Evolutionary conservation across 2,113 vertebrate species (phyloP).

Genomic region (Mugil cephalus): DNA sequence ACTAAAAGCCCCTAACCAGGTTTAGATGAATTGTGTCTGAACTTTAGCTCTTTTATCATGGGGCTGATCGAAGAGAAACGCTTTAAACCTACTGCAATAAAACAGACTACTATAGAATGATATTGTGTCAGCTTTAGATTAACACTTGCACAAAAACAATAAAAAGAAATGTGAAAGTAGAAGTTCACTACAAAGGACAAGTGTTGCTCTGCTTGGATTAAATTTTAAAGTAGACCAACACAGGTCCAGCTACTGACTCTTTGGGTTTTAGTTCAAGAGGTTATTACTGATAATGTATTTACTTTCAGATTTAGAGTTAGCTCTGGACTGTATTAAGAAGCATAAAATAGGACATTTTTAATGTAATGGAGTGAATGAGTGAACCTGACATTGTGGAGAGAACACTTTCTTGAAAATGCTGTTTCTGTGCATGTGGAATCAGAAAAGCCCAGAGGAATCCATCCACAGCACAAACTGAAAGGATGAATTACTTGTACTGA

Average conservation of each 20-base stretch:
- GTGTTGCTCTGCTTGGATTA: too few relatives aligned
- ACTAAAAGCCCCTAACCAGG: not conserved
- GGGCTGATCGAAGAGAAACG: not conserved
- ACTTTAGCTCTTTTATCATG: not conserved
- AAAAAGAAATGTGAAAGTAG: too few relatives aligned
- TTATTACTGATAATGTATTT: conserved; percentile 25
- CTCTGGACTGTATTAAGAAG: conserved; percentile 1
- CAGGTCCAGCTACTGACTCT: not conserved
- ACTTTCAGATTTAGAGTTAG: not conserved
- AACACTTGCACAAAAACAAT: not conserved
- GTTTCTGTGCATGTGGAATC: not conserved
- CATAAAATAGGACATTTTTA: not conserved
- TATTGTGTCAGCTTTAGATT: not conserved
- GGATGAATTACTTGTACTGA: not conserved
- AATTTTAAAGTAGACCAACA: not conserved
- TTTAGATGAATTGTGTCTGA: not conserved
- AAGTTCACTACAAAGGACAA: too few relatives aligned
- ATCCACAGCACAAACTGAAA: not conserved
- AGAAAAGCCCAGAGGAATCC: not conserved
- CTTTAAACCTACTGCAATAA: not conserved
- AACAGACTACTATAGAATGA: not conserved
- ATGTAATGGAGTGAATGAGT: too few relatives aligned
- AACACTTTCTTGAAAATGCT: not conserved
- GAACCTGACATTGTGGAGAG: too few relatives aligned
- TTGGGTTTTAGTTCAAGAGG: conserved; percentile 13